Percentiles rank a stretch among this genome's conserved stretches.
phyloP scores from a whole-genome alignment of 2,888 invertebrate species.

The Andrena fulva region DNA sequence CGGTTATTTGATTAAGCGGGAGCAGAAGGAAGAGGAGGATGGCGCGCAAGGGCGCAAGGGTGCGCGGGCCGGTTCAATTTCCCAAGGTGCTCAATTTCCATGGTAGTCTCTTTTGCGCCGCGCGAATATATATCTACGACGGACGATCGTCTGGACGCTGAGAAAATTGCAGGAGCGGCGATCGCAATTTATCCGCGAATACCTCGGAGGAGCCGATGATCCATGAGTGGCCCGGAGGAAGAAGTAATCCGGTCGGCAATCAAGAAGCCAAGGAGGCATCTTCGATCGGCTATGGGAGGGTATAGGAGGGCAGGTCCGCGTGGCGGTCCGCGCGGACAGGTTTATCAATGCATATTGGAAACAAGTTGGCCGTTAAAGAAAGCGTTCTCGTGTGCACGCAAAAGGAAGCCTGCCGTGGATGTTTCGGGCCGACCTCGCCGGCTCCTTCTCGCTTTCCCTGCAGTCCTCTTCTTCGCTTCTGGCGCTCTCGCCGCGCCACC shows the following conservation, averaged over 20 bases:
- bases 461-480: background rate
- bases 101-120: conserved; percentile 60
- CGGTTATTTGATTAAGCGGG: conserved; percentile 52
- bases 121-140: conserved; percentile 63
- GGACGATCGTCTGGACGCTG: conserved; percentile 65
- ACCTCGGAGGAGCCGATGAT: conserved; percentile 67
- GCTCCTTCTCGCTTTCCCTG: conserved; percentile 2
- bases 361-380: conserved; percentile 78
- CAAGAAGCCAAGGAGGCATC: conserved; percentile 64
- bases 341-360: conserved; percentile 81
- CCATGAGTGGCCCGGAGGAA: conserved; percentile 70
- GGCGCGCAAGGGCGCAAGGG: background rate
- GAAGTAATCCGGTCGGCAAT: conserved; percentile 73
- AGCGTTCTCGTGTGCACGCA: conserved; percentile 51
- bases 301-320: conserved; percentile 33
- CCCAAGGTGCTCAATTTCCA: conserved; percentile 59
- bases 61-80: conserved; percentile 44
- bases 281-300: conserved; percentile 46
- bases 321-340: conserved; percentile 70
- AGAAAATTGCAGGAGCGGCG: conserved; percentile 70
- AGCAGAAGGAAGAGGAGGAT: conserved; percentile 4
- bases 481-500: background rate
- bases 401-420: conserved; percentile 55
- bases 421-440: conserved; percentile 44
- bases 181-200: conserved; percentile 69